phyloP scores from a whole-genome alignment of 1,140 invertebrate genomes.

The Leptopilina clavipes region DNA sequence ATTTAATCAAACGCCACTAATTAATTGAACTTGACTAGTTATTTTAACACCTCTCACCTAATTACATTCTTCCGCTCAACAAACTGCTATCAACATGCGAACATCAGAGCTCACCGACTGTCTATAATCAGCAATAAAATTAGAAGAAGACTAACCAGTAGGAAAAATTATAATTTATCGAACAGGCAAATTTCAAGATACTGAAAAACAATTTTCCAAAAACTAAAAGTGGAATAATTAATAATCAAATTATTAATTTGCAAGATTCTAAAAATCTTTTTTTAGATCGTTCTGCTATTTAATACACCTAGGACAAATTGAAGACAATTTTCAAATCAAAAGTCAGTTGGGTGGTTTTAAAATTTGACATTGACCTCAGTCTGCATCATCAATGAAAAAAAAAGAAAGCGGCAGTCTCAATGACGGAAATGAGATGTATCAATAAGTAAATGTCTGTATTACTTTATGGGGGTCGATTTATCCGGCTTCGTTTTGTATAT shows the following conservation, averaged over 20 bases:
- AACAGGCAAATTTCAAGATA: no score
- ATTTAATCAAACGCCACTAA: conserved; percentile 1
- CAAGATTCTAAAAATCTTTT: no score
- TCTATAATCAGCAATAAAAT: conserved; percentile 42
- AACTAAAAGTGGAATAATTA: no score
- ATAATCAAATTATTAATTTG: no score
- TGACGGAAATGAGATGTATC: conserved; percentile 11
- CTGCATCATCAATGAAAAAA: not conserved
- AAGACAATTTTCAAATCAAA: not conserved
- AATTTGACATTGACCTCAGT: conserved; percentile 56
- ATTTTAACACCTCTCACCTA: conserved; percentile 39
- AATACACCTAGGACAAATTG: no score
- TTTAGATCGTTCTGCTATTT: no score
- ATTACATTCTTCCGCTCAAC: conserved; percentile 40
- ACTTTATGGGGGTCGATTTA: conserved; percentile 32
- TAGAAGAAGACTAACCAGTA: conserved; percentile 14
- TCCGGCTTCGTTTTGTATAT: conserved; percentile 36
- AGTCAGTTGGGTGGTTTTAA: no score
- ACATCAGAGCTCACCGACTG: conserved; percentile 29
- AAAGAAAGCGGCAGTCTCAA: conserved; percentile 30
- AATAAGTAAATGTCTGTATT: conserved; percentile 36
- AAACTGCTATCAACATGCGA: conserved; percentile 36
- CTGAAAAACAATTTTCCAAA: no score
- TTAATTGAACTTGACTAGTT: conserved; percentile 24
- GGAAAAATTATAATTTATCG: no score